Evolutionary conservation across 2,113 vertebrate genomes (phyloP).

Genomic region (Regulus satrapa): DNA sequence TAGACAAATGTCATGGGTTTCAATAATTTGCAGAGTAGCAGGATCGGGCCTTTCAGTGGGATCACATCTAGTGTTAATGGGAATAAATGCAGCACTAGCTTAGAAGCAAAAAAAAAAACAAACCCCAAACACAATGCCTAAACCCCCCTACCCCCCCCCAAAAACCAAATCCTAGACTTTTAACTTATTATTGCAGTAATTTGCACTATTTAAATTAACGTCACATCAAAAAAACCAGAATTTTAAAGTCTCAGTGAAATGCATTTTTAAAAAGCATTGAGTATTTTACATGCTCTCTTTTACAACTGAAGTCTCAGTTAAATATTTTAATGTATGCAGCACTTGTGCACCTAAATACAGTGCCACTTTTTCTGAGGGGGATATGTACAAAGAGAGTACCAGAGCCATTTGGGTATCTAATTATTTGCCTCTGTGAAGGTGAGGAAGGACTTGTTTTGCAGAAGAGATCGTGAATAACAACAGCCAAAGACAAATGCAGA

Average conservation of each 20-base stretch:
- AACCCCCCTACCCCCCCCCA: rapidly evolving
- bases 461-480: not conserved
- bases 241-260: not conserved
- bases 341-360: not conserved
- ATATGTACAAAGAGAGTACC: rapidly evolving
- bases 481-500: not conserved
- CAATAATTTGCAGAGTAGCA: not conserved
- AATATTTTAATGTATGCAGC: not conserved
- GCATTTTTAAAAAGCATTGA: not conserved
- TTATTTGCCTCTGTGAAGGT: not conserved
- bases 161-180: not conserved
- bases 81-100: not conserved
- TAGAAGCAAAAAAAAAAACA: not conserved
- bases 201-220: not conserved
- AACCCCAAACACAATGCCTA: rapidly evolving
- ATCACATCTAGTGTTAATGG: not conserved
- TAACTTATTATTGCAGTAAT: not conserved
- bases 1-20: constrained; percentile 51
- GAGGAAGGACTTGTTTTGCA: not conserved
- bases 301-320: not conserved
- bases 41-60: not conserved
- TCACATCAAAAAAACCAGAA: not conserved
- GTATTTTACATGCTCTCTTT: not conserved
- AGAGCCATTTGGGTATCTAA: not conserved
- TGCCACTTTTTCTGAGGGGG: not conserved